A percentile compares a stretch with the other conserved stretches of the same genome.
Evolutionary conservation across 1,140 invertebrate genomes (phyloP).

Genomic region (Ceratoteleas bidentatus): DNA sequence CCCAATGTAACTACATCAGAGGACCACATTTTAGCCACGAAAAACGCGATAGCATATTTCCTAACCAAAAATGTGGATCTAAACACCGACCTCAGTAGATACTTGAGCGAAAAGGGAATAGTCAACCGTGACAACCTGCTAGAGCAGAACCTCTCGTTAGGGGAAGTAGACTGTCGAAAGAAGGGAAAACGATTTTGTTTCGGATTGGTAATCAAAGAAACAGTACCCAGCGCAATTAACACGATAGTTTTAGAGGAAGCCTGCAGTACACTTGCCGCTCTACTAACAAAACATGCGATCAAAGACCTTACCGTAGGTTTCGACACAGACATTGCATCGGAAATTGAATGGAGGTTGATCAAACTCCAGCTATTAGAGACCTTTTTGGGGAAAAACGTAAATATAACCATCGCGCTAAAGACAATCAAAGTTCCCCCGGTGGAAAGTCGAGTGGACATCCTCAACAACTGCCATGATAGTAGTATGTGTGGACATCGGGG

Average conservation of each 20-base stretch:
- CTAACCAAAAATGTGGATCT: not conserved
- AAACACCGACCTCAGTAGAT: not conserved
- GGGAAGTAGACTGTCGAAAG: not conserved
- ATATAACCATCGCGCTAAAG: not conserved
- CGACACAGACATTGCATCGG: not conserved
- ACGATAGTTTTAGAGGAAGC: not conserved
- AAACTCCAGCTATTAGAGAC: not conserved
- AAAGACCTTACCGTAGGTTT: not conserved
- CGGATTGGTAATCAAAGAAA: not conserved
- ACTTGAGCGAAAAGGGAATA: not conserved
- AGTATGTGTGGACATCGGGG: not conserved
- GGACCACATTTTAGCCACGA: not conserved
- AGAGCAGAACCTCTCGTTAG: not conserved
- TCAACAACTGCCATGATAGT: not conserved
- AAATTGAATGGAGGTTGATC: not conserved
- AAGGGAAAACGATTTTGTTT: not conserved
- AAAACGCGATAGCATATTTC: not conserved
- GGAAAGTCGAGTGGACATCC: not conserved
- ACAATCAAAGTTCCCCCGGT: not conserved
- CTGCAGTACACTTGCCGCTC: not conserved
- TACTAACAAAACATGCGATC: not conserved
- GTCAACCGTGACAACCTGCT: not conserved
- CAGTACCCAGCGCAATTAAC: not conserved
- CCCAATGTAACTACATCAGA: not conserved
- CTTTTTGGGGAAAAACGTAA: not conserved